Base-by-base conservation (phyloP, 2,888 invertebrate species). In the Tinea trinotella region DNA sequence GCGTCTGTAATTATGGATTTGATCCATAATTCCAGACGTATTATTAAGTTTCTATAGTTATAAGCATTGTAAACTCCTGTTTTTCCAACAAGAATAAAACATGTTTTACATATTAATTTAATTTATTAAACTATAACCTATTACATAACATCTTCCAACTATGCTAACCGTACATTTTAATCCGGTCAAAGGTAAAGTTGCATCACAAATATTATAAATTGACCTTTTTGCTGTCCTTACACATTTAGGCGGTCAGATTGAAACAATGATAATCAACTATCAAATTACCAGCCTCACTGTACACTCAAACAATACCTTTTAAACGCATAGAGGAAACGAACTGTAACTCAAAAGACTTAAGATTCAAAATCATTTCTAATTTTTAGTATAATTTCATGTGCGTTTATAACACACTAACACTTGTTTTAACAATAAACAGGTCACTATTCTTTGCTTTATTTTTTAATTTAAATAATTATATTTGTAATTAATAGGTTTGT, bases 231-330 rank as follows among this genome's bases (percentile, higher is more conserved):
- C 52, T 18, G 35, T 34, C 34, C n/a, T 24, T 52, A 52, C 34
- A 20, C 52, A 64, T 67, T 66, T 64, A 63, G 65, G 60, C 62
- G 64, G 62, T 56, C 60, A 67, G 73, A 75, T 76, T 63, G 64
- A 58, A 58, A 55, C 18, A 40, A 59, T 56, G 76, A 76, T 77
- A 71, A 76, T 72, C 71, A 58, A 53, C 70, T 72, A 76, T 76
- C 75, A 73, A 76, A 76, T 77, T 74, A 76, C 74, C 65, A 53
- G 35, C 49, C 53, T 44, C 19, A 46, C 18, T 19, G 19, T n/a
- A 19, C 10, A 46, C 18, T 46, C 19, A 46, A 18, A 10, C 46
- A 46, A 40, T 15, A 7, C 30, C 30, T 30, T 7, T 7, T 4
- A 10, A n/a, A n/a, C n/a, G n/a, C n/a, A n/a, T n/a, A n/a, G n/a